Evolutionary conservation across 92 coral and sea anemone species (phyloP).

Genomic region (Epizoanthus stellaris): DNA sequence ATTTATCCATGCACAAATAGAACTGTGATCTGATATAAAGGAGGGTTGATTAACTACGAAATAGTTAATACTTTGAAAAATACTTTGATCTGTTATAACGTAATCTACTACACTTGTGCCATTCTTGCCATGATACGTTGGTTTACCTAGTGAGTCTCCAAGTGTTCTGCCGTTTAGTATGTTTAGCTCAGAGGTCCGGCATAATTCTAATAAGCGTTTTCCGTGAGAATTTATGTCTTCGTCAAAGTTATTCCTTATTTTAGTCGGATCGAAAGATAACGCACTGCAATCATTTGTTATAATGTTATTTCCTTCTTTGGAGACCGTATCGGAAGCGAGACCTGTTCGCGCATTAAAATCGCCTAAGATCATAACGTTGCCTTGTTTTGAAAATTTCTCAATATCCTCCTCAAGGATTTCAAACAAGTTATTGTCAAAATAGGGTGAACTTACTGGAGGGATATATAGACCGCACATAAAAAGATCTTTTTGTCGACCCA

Average conservation of each 20-base stretch:
- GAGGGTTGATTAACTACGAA: conserved; percentile 51
- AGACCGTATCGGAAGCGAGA: conserved; percentile 26
- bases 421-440: conserved; percentile 47
- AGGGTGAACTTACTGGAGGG: conserved; percentile 46
- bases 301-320: conserved; percentile 49
- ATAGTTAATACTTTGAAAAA: conserved; percentile 13
- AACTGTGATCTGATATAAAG: conserved; percentile 44
- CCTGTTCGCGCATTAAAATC: conserved; percentile 55
- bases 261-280: conserved; percentile 12
- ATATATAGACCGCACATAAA: conserved; percentile 50
- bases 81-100: conserved; percentile 30
- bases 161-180: conserved; percentile 60
- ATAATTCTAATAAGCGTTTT: conserved; percentile 56
- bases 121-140: conserved; percentile 51
- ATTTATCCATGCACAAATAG: conserved; percentile 31
- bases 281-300: conserved; percentile 34
- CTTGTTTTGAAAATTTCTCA: conserved; percentile 29
- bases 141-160: conserved; percentile 57
- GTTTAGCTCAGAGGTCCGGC: conserved; percentile 47
- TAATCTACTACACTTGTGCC: conserved; percentile 48
- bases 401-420: conserved; percentile 41
- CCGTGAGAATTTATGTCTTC: conserved; percentile 51
- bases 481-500: conserved; percentile 32
- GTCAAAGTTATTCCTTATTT: conserved; percentile 51
- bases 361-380: conserved; percentile 37